These are phyloP conservation scores for Patella pellucida DNA, from an alignment of 2,888 invertebrate genomes.

Conservation along the genomic window DNA sequence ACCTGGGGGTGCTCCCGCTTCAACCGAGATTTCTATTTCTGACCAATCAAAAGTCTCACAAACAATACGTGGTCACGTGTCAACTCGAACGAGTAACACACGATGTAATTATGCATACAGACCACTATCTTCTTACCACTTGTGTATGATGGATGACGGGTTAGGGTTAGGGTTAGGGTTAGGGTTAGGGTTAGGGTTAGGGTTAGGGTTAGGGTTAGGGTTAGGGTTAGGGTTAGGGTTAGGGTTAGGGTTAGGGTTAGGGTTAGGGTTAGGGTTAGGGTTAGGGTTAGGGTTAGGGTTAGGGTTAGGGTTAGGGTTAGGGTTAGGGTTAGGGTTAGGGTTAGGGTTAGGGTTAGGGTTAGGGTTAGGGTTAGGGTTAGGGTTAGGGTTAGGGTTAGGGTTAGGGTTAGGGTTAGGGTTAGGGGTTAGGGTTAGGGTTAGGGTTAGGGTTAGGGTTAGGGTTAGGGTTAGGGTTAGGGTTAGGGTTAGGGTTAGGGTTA, in stretches of 20 bases:
- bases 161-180: neutral
- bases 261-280: neutral
- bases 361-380: neutral
- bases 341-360: neutral
- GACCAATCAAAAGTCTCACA: no score
- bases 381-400: neutral
- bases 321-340: neutral
- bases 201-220: neutral
- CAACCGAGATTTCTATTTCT: no score
- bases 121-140: no score
- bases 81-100: no score
- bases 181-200: constrained; percentile 1
- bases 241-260: neutral
- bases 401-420: neutral
- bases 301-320: neutral
- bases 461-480: constrained; percentile 1
- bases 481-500: constrained; percentile 1
- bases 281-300: neutral
- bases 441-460: constrained; percentile 1
- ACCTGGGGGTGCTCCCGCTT: neutral
- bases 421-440: constrained; percentile 1
- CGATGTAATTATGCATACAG: no score
- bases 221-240: neutral
- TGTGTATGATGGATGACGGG: no score
- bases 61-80: no score